A percentile compares a stretch with the other conserved stretches of the same genome.
phyloP scores from a whole-genome alignment of 1,140 invertebrate genomes.

The Pseudomyrmex cubaensis region DNA sequence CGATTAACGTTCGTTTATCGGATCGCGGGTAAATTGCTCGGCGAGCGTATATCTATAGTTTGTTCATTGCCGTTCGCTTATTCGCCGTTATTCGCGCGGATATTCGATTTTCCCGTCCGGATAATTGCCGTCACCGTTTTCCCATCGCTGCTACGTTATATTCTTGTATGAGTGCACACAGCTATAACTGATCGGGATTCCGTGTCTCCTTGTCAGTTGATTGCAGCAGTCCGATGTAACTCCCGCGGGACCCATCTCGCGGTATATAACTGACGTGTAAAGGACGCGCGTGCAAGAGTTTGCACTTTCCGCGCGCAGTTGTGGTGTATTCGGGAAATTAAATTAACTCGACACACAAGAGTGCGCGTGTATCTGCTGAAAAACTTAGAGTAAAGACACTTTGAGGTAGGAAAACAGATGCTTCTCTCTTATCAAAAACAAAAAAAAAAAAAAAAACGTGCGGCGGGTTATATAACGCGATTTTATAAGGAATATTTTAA shows the following conservation, averaged over 20 bases:
- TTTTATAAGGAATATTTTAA: conserved; percentile 30
- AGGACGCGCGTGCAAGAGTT: conserved; percentile 46
- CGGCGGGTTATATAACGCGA: not conserved
- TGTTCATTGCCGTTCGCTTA: conserved; percentile 23
- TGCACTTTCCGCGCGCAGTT: conserved; percentile 12
- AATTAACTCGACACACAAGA: conserved; percentile 14
- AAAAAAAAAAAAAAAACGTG: not conserved
- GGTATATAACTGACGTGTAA: conserved; percentile 30
- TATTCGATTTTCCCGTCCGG: conserved; percentile 60
- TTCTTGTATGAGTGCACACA: not conserved
- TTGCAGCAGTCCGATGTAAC: not conserved
- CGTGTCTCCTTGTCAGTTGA: conserved; percentile 35
- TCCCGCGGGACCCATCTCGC: not conserved
- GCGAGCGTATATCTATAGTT: not conserved
- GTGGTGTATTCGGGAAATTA: conserved; percentile 30
- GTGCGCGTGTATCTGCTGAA: not conserved
- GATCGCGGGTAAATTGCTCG: conserved; percentile 39
- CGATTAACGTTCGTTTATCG: conserved; percentile 66
- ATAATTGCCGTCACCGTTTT: conserved; percentile 52
- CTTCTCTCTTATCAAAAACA: not conserved
- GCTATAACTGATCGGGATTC: conserved; percentile 29
- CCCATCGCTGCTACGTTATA: not conserved
- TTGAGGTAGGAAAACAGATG: not conserved
- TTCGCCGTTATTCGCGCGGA: conserved; percentile 66
- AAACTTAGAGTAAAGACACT: conserved; percentile 18